Percentiles rank a stretch among this genome's conserved stretches.
These are phyloP conservation scores for Cheilosia urbana DNA, from an alignment of 2,888 invertebrate genomes.

Conservation along the genomic window DNA sequence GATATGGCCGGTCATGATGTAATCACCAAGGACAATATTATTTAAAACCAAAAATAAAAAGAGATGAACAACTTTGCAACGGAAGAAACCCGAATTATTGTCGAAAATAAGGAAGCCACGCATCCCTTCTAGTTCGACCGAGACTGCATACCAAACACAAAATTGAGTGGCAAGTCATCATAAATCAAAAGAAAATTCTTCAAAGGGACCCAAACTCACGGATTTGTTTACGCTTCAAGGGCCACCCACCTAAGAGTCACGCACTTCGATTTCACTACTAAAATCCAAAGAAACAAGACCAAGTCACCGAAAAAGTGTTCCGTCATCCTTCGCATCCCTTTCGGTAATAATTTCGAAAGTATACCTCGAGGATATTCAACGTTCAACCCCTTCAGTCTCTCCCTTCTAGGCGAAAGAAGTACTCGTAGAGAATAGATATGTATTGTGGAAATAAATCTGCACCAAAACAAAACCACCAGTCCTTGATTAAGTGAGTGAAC, in stretches of 20 bases:
- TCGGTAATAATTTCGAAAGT: conserved; percentile 61
- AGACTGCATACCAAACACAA: conserved; percentile 7
- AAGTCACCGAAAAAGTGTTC: conserved; percentile 33
- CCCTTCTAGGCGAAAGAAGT: conserved; percentile 14
- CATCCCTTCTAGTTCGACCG: conserved; percentile 26
- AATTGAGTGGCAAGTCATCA: conserved; percentile 36
- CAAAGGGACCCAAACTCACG: conserved; percentile 45
- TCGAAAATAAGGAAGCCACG: conserved; percentile 26
- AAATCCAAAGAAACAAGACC: conserved; percentile 16
- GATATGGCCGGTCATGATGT: conserved; percentile 39
- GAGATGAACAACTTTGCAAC: conserved; percentile 1
- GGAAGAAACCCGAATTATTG: conserved; percentile 37
- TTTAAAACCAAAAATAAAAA: background rate
- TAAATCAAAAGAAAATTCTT: conserved; percentile 66
- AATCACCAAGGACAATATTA: conserved; percentile 61
- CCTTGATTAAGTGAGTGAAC: conserved; percentile 69
- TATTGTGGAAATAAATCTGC: conserved; percentile 54
- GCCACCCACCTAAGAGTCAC: background rate
- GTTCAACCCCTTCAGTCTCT: background rate
- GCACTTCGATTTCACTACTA: background rate
- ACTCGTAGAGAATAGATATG: conserved; percentile 9
- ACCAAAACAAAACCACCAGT: conserved; percentile 31
- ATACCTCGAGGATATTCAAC: conserved; percentile 61
- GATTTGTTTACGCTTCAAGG: conserved; percentile 58
- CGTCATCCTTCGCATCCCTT: conserved; percentile 43